Evolutionary conservation across 2,797 vertebrate species (phyloP).

Genomic region (Cheirogaleus major): DNA sequence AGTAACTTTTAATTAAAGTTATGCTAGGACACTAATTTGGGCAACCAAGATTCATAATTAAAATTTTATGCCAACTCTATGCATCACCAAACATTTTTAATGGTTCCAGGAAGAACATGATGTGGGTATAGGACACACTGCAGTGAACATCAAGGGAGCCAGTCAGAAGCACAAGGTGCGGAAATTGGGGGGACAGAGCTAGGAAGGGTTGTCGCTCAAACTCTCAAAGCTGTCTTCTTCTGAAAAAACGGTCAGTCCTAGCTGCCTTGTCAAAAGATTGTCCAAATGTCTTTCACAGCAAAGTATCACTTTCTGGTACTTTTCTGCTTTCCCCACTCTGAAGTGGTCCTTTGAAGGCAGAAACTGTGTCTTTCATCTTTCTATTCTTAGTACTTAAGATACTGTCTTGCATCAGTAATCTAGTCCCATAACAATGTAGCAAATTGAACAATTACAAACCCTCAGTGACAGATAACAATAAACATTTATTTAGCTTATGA

Average conservation of each 20-base stretch:
- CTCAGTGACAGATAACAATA: neutral
- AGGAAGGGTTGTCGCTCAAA: neutral
- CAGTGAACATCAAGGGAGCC: neutral
- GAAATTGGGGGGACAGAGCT: neutral
- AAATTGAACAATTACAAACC: neutral
- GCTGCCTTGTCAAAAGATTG: neutral
- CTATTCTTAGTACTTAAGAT: neutral
- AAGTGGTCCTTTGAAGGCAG: neutral
- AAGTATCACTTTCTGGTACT: neutral
- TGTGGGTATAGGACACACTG: neutral
- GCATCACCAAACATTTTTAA: slow-evolving; percentile 70
- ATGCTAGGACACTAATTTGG: slow-evolving; percentile 62
- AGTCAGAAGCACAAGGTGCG: neutral
- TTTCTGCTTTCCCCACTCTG: neutral
- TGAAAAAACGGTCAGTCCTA: neutral
- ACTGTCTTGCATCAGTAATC: neutral
- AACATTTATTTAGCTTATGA: neutral
- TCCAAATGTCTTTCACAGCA: neutral
- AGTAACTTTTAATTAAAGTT: slow-evolving; percentile 72
- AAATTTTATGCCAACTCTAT: slow-evolving; percentile 70
- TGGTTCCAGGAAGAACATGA: slow-evolving; percentile 54
- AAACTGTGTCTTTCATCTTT: neutral
- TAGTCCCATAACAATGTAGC: neutral
- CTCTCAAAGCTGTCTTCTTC: neutral
- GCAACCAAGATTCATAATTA: slow-evolving; percentile 73